Percentiles rank a stretch among this genome's conserved stretches.
These are phyloP conservation scores for Nesometra sesokonis DNA, from an alignment of 35 echinoderm and acorn worm species.

Conservation along the genomic window DNA sequence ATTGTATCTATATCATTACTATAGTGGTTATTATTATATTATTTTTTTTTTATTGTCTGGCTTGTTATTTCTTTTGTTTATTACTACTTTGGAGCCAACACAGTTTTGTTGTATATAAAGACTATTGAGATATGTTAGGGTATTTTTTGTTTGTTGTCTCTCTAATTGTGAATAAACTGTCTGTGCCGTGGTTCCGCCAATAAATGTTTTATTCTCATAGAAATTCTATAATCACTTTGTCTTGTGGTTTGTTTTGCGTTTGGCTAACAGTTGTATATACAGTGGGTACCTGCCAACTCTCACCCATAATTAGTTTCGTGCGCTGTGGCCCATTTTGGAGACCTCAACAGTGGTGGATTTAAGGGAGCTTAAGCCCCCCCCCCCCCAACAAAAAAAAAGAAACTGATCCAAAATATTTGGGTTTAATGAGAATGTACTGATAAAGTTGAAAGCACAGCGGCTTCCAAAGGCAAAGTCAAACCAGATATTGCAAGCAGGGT, in stretches of 20 bases:
- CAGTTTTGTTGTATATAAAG: background rate
- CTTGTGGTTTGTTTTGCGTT: background rate
- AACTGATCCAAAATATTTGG: no score
- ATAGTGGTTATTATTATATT: background rate
- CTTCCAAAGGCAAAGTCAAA: no score
- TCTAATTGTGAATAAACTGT: background rate
- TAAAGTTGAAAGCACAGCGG: no score
- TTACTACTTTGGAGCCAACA: background rate
- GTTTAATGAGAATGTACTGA: no score
- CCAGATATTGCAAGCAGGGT: no score
- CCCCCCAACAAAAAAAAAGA: no score
- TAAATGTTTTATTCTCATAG: conserved; percentile 1
- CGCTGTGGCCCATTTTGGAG: no score
- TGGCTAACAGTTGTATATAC: no score
- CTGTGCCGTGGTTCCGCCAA: background rate
- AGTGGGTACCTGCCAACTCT: no score
- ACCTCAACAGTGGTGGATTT: no score
- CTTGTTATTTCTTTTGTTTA: background rate
- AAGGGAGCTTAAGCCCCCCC: no score
- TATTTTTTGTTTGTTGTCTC: background rate
- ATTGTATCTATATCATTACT: background rate
- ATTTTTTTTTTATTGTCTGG: background rate
- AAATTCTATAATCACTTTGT: background rate
- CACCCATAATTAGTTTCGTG: no score
- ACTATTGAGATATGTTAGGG: background rate